phyloP scores from a whole-genome alignment of 2,888 invertebrate species.

The Drosophila antonietae region DNA sequence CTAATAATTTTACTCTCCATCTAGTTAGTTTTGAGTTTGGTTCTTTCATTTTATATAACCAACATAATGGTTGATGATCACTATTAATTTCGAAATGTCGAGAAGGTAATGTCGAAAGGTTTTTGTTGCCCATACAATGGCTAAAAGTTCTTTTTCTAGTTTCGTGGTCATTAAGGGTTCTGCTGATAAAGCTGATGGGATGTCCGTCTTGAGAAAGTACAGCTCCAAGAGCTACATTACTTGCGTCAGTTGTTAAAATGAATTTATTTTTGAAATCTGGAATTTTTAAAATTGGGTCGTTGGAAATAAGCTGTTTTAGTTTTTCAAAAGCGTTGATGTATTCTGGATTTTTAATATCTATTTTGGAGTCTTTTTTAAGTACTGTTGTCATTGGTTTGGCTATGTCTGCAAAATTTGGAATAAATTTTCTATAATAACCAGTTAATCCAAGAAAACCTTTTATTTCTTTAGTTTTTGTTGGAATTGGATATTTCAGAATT shows the following conservation, averaged over 20 bases:
- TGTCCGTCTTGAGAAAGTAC: background rate
- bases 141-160: background rate
- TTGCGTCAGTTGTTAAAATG: background rate
- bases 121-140: background rate
- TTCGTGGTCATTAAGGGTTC: background rate
- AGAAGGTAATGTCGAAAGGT: background rate
- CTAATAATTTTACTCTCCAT: background rate
- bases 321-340: background rate
- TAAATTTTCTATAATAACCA: background rate
- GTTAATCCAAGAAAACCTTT: background rate
- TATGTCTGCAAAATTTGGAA: background rate
- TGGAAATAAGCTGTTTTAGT: background rate
- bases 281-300: background rate
- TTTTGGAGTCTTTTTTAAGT: background rate
- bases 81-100: background rate
- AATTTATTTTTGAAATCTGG: background rate
- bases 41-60: background rate
- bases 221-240: background rate
- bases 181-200: background rate
- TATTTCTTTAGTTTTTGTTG: too few relatives aligned
- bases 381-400: conserved; percentile 1
- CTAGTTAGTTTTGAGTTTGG: background rate
- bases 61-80: background rate
- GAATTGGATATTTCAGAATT: too few relatives aligned
- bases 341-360: conserved; percentile 2